Base-by-base conservation (phyloP, 2,888 invertebrate genomes). In the Drosophila borealis region DNA sequence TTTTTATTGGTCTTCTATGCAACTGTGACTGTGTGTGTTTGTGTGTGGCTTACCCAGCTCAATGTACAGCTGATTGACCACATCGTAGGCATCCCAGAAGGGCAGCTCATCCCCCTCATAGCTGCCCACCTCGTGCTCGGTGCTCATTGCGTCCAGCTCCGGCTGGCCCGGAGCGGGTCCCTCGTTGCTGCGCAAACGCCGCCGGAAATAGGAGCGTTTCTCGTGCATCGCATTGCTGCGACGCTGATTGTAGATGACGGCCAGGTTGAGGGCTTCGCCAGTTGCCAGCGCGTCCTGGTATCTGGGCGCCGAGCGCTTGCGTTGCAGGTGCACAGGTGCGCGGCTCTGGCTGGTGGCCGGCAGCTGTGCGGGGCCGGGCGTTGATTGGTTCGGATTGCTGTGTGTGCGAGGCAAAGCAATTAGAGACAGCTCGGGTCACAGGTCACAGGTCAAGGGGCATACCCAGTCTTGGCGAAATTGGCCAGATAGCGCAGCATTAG, bases 11-110 rank as follows among this genome's bases (percentile, higher is more conserved):
- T 2, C 25, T 25, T 25, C 8, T 25, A 25, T 0, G 25, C 29
- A 13, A 5, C n/a, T 36, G 13, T n/a, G 6, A 29, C 29, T 29
- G 29, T 36, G 11, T 14, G 14, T n/a, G 37, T 3, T 3, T 17
- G 25, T 39, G 14, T 1, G 10, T 4, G 14, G 13, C 36, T 17
- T 93, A 96, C 96, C 95, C 91, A 96, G 93, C 93, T 95, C 97
- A 93, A 97, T 94, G 92, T 97, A 97, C 62, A 97, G 95, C 92
- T 97, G 97, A 93, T 97, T 97, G 92, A 97, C 96, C 77, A 97
- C 95, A 92, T 97, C 97, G 92, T 97, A 97, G 29, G 96, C 96
- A 92, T 97, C 97, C 97, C 97, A 97, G 91, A 96, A 96, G 42
- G 96, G 96, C 53, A 95, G 67, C 61, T 88, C 88, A 36, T 89